Evolutionary conservation across 1,140 invertebrate species (phyloP).

Genomic region (Eciton burchellii): DNA sequence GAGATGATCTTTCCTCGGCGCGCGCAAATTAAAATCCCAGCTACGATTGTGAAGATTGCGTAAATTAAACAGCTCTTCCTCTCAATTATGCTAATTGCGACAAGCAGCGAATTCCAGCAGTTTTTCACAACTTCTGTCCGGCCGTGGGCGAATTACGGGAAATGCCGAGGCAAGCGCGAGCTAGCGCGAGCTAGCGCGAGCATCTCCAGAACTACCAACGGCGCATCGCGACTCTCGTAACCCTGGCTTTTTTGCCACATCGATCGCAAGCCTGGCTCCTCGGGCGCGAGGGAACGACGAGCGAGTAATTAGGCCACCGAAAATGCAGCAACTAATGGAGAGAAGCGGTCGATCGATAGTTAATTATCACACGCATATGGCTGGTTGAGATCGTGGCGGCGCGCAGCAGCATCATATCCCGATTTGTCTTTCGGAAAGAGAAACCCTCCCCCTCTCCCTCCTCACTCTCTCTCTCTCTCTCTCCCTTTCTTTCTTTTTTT

Average conservation of each 20-base stretch:
- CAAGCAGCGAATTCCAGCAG: background rate
- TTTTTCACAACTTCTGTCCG: background rate
- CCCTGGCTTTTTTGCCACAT: constrained; percentile 14
- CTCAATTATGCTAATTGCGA: background rate
- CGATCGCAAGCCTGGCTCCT: background rate
- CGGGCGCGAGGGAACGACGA: constrained; percentile 11
- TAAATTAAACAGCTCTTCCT: background rate
- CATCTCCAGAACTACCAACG: background rate
- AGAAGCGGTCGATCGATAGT: constrained; percentile 60
- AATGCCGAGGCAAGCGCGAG: too few species aligned
- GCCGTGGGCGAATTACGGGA: background rate
- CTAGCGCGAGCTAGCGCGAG: too few species aligned
- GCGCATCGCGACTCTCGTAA: background rate
- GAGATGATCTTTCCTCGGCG: background rate
- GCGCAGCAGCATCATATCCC: constrained; percentile 34
- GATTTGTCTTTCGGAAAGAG: constrained; percentile 54
- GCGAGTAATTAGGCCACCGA: constrained; percentile 66
- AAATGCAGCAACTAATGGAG: constrained; percentile 46
- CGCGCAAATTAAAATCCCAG: background rate
- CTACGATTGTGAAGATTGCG: background rate
- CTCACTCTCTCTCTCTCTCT: too few species aligned
- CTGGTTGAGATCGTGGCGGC: background rate
- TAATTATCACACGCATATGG: constrained; percentile 52
- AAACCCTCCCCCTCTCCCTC: background rate
- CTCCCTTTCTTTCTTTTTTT: background rate